Percentiles rank a stretch among this genome's conserved stretches.
Conservation (phyloP, 2,888 invertebrate species). For the Cephus pulcher region DNA sequence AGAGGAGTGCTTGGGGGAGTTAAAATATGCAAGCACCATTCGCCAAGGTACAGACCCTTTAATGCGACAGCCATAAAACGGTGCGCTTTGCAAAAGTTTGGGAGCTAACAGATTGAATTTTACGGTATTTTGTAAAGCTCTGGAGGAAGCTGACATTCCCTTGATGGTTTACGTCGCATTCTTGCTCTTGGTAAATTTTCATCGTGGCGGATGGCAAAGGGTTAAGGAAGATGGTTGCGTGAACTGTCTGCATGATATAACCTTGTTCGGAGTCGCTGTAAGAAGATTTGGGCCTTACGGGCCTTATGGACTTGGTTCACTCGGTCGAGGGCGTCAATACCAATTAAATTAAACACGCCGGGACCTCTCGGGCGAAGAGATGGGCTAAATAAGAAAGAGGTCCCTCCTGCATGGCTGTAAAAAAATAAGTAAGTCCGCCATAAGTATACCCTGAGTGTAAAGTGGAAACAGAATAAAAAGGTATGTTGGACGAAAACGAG, state of each 20-base stretch:
- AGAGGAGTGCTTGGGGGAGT: background rate
- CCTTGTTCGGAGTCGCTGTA: constrained; percentile 4
- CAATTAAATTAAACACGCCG: constrained; percentile 60
- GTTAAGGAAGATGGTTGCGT: background rate
- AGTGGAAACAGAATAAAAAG: constrained; percentile 55
- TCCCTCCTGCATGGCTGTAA: constrained; percentile 45
- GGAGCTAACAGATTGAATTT: constrained; percentile 48
- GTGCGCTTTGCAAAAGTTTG: constrained; percentile 41
- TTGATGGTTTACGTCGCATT: background rate
- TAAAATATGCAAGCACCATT: constrained; percentile 37
- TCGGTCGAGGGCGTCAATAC: constrained; percentile 58
- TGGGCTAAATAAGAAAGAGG: constrained; percentile 50
- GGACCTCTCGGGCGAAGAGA: constrained; percentile 41
- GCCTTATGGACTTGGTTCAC: background rate
- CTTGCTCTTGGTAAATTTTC: background rate
- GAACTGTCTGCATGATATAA: constrained; percentile 2
- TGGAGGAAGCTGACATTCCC: background rate
- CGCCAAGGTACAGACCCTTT: constrained; percentile 23
- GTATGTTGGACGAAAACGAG: constrained; percentile 44
- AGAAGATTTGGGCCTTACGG: constrained; percentile 1
- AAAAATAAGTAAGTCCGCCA: constrained; percentile 56
- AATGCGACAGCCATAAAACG: constrained; percentile 55
- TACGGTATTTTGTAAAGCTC: constrained; percentile 10
- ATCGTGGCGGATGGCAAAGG: background rate
- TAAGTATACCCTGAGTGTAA: constrained; percentile 58